These are phyloP conservation scores for Halcyon senegalensis DNA, from an alignment of 2,113 vertebrate genomes.

Conservation along the genomic window DNA sequence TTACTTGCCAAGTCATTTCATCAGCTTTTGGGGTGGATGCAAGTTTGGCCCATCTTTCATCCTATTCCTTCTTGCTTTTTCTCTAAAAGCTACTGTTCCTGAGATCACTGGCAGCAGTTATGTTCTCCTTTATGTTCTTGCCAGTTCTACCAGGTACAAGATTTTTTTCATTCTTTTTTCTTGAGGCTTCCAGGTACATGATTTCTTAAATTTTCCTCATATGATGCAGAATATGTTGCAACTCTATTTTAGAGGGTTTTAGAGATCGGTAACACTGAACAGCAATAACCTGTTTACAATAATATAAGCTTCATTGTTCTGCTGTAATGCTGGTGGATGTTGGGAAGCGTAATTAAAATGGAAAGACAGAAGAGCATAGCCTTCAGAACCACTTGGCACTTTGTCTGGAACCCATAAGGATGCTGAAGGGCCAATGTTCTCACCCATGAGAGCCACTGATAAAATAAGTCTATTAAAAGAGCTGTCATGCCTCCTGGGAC, in stretches of 20 bases:
- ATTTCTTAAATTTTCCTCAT: background rate
- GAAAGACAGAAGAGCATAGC: background rate
- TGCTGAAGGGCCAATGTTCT: accelerated
- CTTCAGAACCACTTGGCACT: background rate
- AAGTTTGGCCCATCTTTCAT: background rate
- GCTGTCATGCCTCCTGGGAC: accelerated
- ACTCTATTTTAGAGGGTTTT: background rate
- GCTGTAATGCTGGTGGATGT: background rate
- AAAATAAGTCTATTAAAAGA: background rate
- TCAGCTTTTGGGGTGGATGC: background rate
- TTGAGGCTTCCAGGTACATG: background rate
- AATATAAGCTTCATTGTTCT: background rate
- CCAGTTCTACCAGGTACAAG: background rate
- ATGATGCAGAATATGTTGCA: background rate
- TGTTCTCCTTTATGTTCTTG: background rate
- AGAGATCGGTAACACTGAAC: background rate
- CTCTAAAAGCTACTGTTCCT: background rate
- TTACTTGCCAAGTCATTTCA: background rate
- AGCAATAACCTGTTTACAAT: background rate
- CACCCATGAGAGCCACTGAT: background rate
- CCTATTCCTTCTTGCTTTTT: background rate
- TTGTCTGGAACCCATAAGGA: no score
- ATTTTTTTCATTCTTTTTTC: background rate
- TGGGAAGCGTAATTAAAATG: background rate
- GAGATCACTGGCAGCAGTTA: background rate